Conservation (phyloP, 2,113 vertebrate species). For the Dicerorhinus sumatrensis region DNA sequence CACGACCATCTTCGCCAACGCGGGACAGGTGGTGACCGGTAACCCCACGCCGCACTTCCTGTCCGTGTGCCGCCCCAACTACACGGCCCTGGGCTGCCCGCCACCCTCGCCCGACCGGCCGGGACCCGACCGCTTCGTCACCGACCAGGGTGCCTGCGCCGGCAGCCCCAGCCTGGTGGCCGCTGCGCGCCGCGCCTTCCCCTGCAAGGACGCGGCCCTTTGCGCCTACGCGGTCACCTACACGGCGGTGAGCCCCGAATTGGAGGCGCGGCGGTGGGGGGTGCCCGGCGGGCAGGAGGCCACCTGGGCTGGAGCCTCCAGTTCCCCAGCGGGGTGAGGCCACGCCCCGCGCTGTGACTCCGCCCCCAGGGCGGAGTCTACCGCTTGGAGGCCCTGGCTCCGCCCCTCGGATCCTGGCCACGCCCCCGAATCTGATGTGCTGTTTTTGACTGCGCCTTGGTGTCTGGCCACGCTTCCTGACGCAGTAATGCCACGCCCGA, state of each 20-base stretch:
- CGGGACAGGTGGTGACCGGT: constrained; percentile 95
- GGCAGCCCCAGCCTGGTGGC: constrained; percentile 91
- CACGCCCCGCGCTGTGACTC: not conserved
- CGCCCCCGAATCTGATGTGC: not conserved
- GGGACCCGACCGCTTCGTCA: constrained; percentile 88
- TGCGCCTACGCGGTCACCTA: constrained; percentile 92
- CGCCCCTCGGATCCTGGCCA: not conserved
- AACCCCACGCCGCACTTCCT: constrained; percentile 95
- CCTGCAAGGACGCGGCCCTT: constrained; percentile 94
- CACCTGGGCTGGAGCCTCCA: not conserved
- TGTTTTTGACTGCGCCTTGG: not conserved
- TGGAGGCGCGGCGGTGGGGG: rapidly evolving
- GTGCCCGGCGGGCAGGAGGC: not conserved
- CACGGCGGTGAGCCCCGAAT: constrained; percentile 89
- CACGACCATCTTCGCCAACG: constrained; percentile 94
- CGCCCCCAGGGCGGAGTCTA: no score
- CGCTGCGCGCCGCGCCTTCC: constrained; percentile 93
- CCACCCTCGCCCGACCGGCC: constrained; percentile 82
- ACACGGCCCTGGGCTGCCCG: constrained; percentile 93
- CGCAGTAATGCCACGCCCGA: not conserved
- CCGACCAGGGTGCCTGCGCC: constrained; percentile 91
- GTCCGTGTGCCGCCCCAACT: constrained; percentile 94
- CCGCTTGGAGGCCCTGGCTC: not conserved
- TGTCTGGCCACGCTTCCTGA: not conserved
- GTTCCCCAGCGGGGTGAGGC: not conserved